These are phyloP conservation scores for Lichenostomus cassidix DNA, from an alignment of 2,113 vertebrate genomes.

Conservation along the genomic window DNA sequence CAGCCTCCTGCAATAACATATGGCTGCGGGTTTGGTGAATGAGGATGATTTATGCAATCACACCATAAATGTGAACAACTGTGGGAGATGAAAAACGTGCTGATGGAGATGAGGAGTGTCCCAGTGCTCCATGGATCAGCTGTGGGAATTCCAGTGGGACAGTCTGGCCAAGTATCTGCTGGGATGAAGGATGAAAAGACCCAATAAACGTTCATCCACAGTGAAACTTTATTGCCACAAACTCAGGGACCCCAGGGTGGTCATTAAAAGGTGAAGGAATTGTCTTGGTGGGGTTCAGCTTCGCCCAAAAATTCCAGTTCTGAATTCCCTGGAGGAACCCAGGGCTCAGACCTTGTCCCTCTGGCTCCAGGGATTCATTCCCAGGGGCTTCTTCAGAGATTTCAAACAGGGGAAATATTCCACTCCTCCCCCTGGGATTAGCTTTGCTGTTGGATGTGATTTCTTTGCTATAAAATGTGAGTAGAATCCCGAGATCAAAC, in stretches of 20 bases:
- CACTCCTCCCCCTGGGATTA: not conserved
- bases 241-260: accelerated
- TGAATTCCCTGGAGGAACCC: accelerated
- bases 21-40: not conserved
- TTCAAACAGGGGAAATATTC: not conserved
- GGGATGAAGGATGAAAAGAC: accelerated
- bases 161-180: accelerated
- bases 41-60: not conserved
- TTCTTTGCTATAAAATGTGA: not conserved
- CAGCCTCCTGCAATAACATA: not conserved
- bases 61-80: not conserved
- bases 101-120: not conserved
- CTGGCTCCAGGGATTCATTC: not conserved
- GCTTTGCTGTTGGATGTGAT: not conserved
- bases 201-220: accelerated
- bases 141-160: accelerated
- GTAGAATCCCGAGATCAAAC: accelerated
- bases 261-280: accelerated
- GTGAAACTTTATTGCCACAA: accelerated
- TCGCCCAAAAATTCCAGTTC: too few relatives aligned
- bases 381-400: accelerated
- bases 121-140: accelerated
- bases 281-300: not conserved
- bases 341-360: accelerated
- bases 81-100: not conserved